phyloP scores from a whole-genome alignment of 2,888 invertebrate species.

The Diloba caeruleocephala region DNA sequence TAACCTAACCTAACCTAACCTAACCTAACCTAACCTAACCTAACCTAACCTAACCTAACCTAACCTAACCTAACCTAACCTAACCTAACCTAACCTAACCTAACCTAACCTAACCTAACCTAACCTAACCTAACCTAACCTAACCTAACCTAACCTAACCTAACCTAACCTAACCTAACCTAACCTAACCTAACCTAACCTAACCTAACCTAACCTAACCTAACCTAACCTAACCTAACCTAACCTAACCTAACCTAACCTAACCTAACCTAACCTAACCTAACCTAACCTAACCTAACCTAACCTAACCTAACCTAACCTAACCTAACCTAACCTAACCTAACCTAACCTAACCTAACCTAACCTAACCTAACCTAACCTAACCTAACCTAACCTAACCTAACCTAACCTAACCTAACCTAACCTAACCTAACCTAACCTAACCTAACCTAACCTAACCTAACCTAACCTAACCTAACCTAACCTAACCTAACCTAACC shows the following conservation, averaged over 20 bases:
- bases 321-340: conserved; percentile 17
- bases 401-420: too few species aligned
- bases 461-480: too few species aligned
- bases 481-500: too few species aligned
- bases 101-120: conserved; percentile 35
- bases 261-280: conserved; percentile 37
- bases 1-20: conserved; percentile 32
- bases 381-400: too few species aligned
- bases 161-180: conserved; percentile 38
- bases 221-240: conserved; percentile 34
- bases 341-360: too few species aligned
- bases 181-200: conserved; percentile 37
- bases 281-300: conserved; percentile 34
- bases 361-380: too few species aligned
- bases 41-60: conserved; percentile 36
- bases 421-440: too few species aligned
- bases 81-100: conserved; percentile 38
- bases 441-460: too few species aligned
- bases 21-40: conserved; percentile 35
- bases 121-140: conserved; percentile 37
- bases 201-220: conserved; percentile 36
- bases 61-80: conserved; percentile 35
- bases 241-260: conserved; percentile 31
- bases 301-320: conserved; percentile 32
- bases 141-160: conserved; percentile 38